These are phyloP conservation scores for Osmerus eperlanus DNA, from an alignment of 2,113 vertebrate species.

Conservation along the genomic window DNA sequence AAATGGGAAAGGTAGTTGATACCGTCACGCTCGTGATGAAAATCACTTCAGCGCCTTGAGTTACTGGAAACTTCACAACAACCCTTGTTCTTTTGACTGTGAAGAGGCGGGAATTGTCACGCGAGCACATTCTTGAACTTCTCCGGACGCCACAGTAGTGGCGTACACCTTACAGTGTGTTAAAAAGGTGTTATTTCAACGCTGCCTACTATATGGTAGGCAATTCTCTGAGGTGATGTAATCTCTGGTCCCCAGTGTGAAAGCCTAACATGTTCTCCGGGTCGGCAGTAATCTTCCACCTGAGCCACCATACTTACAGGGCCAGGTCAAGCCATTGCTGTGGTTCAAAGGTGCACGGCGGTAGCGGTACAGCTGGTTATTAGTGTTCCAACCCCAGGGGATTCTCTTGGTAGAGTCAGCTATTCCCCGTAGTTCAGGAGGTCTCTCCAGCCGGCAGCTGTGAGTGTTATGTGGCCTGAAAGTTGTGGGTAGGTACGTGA, in stretches of 20 bases:
- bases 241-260: background rate
- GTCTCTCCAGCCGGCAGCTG: too few relatives aligned
- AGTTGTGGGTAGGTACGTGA: too few relatives aligned
- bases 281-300: background rate
- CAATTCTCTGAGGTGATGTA: slow-evolving; percentile 2
- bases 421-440: too few relatives aligned
- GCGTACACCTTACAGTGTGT: background rate
- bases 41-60: background rate
- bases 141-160: background rate
- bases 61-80: too few relatives aligned
- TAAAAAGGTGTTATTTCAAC: background rate
- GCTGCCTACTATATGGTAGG: background rate
- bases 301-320: background rate
- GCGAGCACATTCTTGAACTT: too few relatives aligned
- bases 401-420: too few relatives aligned
- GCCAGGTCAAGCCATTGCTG: slow-evolving; percentile 19
- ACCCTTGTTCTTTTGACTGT: too few relatives aligned
- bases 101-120: too few relatives aligned
- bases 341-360: slow-evolving; percentile 4
- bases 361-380: slow-evolving; percentile 9
- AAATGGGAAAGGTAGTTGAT: background rate
- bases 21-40: background rate
- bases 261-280: background rate
- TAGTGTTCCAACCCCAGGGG: background rate
- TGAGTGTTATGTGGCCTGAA: too few relatives aligned